Base-by-base conservation (phyloP, 2,888 invertebrate species). In the Cheilosia impressa region DNA sequence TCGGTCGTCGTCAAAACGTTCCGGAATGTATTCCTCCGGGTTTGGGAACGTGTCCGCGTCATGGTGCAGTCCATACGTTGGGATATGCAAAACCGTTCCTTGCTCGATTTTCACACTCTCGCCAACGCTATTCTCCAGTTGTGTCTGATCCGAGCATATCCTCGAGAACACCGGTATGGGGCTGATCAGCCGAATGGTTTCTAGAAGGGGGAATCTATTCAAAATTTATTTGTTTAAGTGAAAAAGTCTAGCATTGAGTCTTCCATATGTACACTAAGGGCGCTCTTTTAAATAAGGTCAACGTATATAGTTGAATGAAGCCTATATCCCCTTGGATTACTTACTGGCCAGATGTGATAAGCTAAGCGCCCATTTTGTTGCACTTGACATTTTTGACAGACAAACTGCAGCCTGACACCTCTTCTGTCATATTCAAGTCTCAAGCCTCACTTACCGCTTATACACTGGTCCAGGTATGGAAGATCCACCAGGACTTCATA, bases 61-160 rank as follows among this genome's bases (percentile, higher is more conserved):
- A 45, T 90, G 90, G 63, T 91, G 92, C 7, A 91, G 89, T 22
- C 91, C 91, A 87, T 91, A 92, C 4, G 90, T 84, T 9, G 92
- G 91, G 53, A 92, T 90, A 72, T 90, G 89, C 24, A 91, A 84
- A 2, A 89, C 87, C 68, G 89, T 89, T 55, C 90, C 90, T 7
- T 88, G 87, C 10, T 90, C 88, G 15, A 92, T 88, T 3, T 68
- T 27, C 0, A 91, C 38, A 0, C n/a, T 53, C 3, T 84, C 85
- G 0, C 62, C 76, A n/a, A 87, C 87, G 9, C 53, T 45, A 34
- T 73, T 69, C 47, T 88, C 87, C n/a, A 90, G 87, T 5, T 62
- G 79, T 5, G 88, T 89, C 13, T 87, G n/a, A 24, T 88, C 78
- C 0, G 89, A 89, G 53, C 91, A 91, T 1, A 89, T 84, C 78